Conservation (phyloP, 2,797 vertebrate species). For the Avahi laniger region DNA sequence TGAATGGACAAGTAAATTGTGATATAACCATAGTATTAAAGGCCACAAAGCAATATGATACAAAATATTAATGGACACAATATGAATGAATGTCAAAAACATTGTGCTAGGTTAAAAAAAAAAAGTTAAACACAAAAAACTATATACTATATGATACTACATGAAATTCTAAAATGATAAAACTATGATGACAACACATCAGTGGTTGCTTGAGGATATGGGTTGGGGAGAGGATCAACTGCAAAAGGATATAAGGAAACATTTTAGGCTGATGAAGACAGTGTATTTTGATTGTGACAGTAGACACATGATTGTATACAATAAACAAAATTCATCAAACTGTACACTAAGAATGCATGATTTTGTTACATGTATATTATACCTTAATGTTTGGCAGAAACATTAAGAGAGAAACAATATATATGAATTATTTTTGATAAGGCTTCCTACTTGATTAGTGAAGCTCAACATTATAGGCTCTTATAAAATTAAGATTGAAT, state of each 20-base stretch:
- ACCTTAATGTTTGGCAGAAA: not conserved
- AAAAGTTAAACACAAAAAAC: not conserved
- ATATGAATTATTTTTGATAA: constrained; percentile 24
- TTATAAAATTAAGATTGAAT: constrained; percentile 26
- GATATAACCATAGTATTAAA: not conserved
- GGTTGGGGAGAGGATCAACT: not conserved
- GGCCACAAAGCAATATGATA: not conserved
- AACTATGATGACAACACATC: not conserved
- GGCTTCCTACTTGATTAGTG: constrained; percentile 1
- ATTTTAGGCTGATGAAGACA: not conserved
- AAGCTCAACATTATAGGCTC: not conserved
- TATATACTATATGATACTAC: not conserved
- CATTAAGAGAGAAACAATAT: not conserved
- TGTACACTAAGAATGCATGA: constrained; percentile 1
- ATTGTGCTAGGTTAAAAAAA: not conserved
- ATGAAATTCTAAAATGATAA: constrained; percentile 28
- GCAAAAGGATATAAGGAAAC: not conserved
- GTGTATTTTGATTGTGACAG: not conserved
- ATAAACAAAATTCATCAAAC: constrained; percentile 16
- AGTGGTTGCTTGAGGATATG: not conserved
- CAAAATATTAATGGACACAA: constrained; percentile 31
- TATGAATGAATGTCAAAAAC: not conserved
- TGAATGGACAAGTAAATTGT: not conserved
- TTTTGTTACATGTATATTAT: constrained; percentile 3
- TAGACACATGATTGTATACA: not conserved